Evolutionary conservation across 2,113 vertebrate genomes (phyloP), one percentile per base, ranked within the genome.

Genomic region (Pithys albifrons): DNA sequence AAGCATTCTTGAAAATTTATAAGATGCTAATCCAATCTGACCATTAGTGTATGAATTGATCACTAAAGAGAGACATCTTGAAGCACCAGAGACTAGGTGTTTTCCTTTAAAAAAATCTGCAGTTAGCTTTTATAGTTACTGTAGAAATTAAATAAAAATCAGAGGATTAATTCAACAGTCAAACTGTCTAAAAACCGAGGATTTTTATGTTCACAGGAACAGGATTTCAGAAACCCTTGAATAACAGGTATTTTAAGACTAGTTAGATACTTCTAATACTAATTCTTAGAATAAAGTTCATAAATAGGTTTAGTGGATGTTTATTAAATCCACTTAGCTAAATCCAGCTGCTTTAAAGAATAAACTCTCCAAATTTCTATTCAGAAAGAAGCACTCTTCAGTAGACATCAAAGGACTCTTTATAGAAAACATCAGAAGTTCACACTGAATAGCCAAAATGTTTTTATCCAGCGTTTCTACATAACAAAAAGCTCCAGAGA

Each of bases 161-260:
- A 87, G 39, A 72, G n/a, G n/a, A 51, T 89, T 89, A 91, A 84
- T 93, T 90, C 45, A 81, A 78, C 61, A 79, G 54, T 88, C 70
- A 80, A 74, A 58, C 20, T 82, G 37, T 39, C 70, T 77, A 29
- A 49, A 77, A 73, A 80, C 73, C 24, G 48, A 69, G 45, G 9
- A 15, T 14, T 39, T 62, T 75, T 78, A 58, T 7, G 2, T 76
- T 77, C 67, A 61, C 8, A 84, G 69, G 64, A 91, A 75, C 14
- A 54, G 35, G 52, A 92, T 64, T 91, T 77, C 39, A 58, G 49
- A 88, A 86, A 19, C 15, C 18, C 13, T 74, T 39, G 27, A 76
- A 45, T 4, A 81, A 61, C 27, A 25, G 15, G 23, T 65, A 48
- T 51, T 85, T 91, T 54, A 66, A 85, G 48, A 62, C 13, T 46